Base-by-base conservation (phyloP, 1,140 invertebrate genomes). In the Drosophila gunungcola region DNA sequence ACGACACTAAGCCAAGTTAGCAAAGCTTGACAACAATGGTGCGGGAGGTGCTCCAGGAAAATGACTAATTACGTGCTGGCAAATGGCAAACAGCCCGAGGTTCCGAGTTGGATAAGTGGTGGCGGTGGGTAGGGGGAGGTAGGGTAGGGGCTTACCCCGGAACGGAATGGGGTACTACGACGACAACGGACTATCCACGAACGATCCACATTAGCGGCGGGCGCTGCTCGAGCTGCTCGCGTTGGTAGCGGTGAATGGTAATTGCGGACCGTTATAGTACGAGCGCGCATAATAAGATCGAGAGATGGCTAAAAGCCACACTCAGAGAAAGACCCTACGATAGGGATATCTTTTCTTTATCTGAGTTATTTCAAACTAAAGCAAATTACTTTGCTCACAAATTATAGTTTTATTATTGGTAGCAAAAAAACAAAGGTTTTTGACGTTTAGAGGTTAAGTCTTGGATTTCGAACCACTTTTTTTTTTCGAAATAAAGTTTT, bases 231-330 rank as follows among this genome's bases (percentile, higher is more conserved):
- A 51, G 48, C 49, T 75, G 58, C 52, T 65, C 46, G 77, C 70
- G 12, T 86, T 86, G 78, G 53, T 88, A 88, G 83, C 83, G 83
- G 83, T 88, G 83, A 88, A 88, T 88, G 83, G 83, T 88, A 88
- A 88, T 88, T 83, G 83, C 76, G 63, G 74, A 88, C 83, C 83
- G 83, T 88, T 88, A 88, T 82, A 79, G 83, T 88, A 61, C 83
- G 79, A 86, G 83, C 78, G 83, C 64, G 83, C 79, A 88, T 88
- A 86, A 86, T 88, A 83, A 88, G 83, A 78, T 68, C 69, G 45
- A 68, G 69, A 57, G 54, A 67, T 57, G 48, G 61, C 39, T 62
- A 10, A 16, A 42, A 42, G 62, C 49, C 16, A 63, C 60, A 63
- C 60, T 7, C 38, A 2, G n/a, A 12, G n/a, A 62, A 62, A 27